phyloP scores from a whole-genome alignment of 1,140 invertebrate species.

The Leucophenga varia region DNA sequence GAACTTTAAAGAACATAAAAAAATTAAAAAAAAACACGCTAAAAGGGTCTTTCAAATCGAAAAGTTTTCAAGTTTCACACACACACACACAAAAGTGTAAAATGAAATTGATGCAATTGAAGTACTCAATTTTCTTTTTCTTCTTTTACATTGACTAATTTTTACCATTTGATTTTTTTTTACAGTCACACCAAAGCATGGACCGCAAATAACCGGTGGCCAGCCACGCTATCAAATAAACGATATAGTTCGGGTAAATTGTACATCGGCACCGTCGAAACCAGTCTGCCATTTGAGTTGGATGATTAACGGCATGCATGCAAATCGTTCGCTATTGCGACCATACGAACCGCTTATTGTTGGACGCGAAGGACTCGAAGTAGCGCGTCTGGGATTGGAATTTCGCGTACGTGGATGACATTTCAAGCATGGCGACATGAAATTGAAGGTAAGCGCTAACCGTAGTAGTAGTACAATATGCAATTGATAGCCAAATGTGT shows the following conservation, averaged over 20 bases:
- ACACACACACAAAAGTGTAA: too few species aligned
- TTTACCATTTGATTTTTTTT: constrained; percentile 7
- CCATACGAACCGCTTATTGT: constrained; percentile 47
- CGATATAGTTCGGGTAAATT: constrained; percentile 80
- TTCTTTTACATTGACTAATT: background rate
- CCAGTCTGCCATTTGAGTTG: constrained; percentile 81
- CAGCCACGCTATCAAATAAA: constrained; percentile 77
- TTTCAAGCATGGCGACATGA: constrained; percentile 80
- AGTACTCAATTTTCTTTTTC: background rate
- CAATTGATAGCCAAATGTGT: too few species aligned
- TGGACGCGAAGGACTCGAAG: constrained; percentile 64
- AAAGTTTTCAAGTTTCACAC: too few species aligned
- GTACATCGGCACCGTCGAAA: constrained; percentile 78
- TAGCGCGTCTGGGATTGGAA: constrained; percentile 70
- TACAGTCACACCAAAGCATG: constrained; percentile 76
- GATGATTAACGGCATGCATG: constrained; percentile 85
- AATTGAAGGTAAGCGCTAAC: constrained; percentile 66
- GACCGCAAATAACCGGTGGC: constrained; percentile 79
- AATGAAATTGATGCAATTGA: background rate
- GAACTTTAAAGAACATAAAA: too few species aligned
- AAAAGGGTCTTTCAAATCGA: too few species aligned
- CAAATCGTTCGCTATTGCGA: constrained; percentile 58
- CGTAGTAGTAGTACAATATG: background rate
- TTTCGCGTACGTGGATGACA: constrained; percentile 76
- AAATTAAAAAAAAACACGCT: too few species aligned